These are phyloP conservation scores for Thera britannica DNA, from an alignment of 2,888 invertebrate genomes.

Conservation along the genomic window DNA sequence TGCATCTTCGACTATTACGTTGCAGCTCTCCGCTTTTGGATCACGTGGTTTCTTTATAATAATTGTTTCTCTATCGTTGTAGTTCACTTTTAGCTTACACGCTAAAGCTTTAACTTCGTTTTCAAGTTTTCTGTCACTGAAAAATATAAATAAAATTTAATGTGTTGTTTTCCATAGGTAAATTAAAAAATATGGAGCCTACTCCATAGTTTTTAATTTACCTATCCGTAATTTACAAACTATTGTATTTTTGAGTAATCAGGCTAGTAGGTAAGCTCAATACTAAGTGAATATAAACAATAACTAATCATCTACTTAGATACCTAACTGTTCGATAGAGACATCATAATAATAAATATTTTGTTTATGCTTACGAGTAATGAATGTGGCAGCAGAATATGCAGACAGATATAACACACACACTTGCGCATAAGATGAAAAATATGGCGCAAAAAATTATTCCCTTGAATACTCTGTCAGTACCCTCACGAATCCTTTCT, in stretches of 20 bases:
- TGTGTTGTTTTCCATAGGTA: neutral
- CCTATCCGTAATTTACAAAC: too few relatives aligned
- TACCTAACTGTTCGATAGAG: too few relatives aligned
- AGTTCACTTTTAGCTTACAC: slow-evolving; percentile 29
- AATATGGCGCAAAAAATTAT: slow-evolving; percentile 36
- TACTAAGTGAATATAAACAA: too few relatives aligned
- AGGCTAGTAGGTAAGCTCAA: too few relatives aligned
- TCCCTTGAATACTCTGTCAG: slow-evolving; percentile 36
- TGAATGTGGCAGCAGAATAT: slow-evolving; percentile 39
- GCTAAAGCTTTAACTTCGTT: slow-evolving; percentile 34
- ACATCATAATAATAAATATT: too few relatives aligned
- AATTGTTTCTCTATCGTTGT: slow-evolving; percentile 21
- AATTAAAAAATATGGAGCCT: too few relatives aligned
- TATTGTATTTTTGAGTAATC: too few relatives aligned
- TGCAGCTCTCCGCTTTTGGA: slow-evolving; percentile 37
- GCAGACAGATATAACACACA: slow-evolving; percentile 36
- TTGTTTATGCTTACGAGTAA: slow-evolving; percentile 29
- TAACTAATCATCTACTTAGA: too few relatives aligned
- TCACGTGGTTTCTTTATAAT: slow-evolving; percentile 18
- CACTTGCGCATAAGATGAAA: slow-evolving; percentile 33
- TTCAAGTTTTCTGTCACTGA: slow-evolving; percentile 33
- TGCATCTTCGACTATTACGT: slow-evolving; percentile 37
- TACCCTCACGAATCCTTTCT: slow-evolving; percentile 31
- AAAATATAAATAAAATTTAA: slow-evolving; percentile 7
- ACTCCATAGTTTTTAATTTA: neutral